Percentiles rank a stretch among this genome's conserved stretches.
phyloP scores from a whole-genome alignment of 2,797 vertebrate genomes.

The Acanthiza pusilla region DNA sequence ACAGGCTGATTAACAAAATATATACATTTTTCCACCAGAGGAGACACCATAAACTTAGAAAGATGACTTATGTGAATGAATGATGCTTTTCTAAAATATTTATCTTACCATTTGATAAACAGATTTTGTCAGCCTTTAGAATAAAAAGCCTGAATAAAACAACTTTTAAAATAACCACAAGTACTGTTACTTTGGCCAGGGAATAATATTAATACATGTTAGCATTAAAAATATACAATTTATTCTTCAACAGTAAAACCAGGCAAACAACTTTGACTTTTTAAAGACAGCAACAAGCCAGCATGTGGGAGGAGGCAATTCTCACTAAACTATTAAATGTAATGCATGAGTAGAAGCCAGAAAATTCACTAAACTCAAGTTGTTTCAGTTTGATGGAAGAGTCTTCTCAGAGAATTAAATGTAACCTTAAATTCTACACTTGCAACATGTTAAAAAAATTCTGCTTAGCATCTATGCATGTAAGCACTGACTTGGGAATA shows the following conservation, averaged over 20 bases:
- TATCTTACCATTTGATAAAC: not conserved
- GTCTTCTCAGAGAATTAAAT: not conserved
- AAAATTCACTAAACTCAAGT: not conserved
- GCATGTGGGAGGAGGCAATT: not conserved
- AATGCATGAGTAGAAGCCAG: not conserved
- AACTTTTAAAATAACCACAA: not conserved
- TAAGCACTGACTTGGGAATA: not conserved
- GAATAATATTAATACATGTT: not conserved
- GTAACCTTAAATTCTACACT: not conserved
- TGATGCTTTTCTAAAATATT: not conserved
- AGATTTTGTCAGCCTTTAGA: constrained; percentile 10
- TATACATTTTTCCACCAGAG: not conserved
- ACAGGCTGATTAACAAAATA: not conserved
- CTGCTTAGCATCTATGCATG: not conserved
- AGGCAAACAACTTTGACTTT: not conserved
- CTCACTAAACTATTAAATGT: not conserved
- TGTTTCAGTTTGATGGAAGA: not conserved
- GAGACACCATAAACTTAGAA: not conserved
- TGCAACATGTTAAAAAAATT: not conserved
- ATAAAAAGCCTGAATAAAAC: not conserved
- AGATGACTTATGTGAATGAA: constrained; percentile 6
- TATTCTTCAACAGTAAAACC: not conserved
- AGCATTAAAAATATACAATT: not conserved
- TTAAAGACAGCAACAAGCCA: not conserved
- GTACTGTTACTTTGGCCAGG: not conserved